Evolutionary conservation across 1,140 invertebrate genomes (phyloP), one percentile per base, ranked within the genome.

Genomic region (Bradysia coprophila): DNA sequence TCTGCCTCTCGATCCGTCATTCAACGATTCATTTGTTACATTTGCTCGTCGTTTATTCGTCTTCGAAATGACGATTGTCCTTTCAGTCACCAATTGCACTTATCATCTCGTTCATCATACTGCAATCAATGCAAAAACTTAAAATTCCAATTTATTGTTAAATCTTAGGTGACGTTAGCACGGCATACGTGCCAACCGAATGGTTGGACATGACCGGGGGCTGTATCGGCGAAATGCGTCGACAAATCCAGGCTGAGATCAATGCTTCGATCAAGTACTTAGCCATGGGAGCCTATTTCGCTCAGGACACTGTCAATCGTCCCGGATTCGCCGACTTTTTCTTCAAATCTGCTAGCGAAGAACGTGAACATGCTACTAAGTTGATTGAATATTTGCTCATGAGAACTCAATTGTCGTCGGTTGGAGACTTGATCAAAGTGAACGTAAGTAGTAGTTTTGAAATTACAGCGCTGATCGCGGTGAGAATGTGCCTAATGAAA

Each of bases 241-340:
- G 61, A 5, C 87, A 91, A 63, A 75, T 91, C 2, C 71, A 83
- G 53, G 66, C 58, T 48, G 86, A 92, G 61, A 68, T 89, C 11
- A 62, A 67, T 38, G 86, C 87, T 31, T 72, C 85, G 1, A 66
- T 88, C 49, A 76, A 78, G 45, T 92, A 91, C 55, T 57, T 90
- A 46, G 72, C 80, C 20, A 87, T 90, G 83, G 87, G 76, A 19
- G 81, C 86, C 4, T 75, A 91, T 59, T 94, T 93, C 64, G 76
- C 78, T 18, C 69, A 70, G 46, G 81, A 89, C 55, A 65, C 62
- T 38, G 63, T 77, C 8, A 89, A 89, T 54, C 70, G 87, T 37
- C 86, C 83, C 15, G 91, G 90, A 15, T 88, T 95, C 53, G 75
- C 84, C 6, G 87, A 94, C 51, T 67, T 88, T 46, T 92, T 94